Evolutionary conservation across 2,797 vertebrate genomes (phyloP), one percentile per base, ranked within the genome.

Genomic region (Novumbra hubbsi): DNA sequence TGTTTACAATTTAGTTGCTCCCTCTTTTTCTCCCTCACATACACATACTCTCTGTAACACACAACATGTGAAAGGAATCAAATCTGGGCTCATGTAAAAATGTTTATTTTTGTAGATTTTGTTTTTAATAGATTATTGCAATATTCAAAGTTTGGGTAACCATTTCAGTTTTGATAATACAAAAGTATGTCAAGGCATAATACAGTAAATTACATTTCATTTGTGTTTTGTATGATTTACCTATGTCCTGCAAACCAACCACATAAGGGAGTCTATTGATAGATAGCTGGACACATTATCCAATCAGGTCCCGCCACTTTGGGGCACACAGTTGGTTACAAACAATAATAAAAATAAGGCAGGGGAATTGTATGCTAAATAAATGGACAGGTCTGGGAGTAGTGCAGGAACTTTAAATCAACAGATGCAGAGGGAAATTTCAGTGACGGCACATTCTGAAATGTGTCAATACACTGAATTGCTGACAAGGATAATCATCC

Each of bases 91-190:
- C 38, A 16, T 83, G 78, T 78, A 45, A 76, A 45, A 7, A 24
- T 77, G 27, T 86, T 89, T 78, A 48, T 50, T 71, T 32, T 48
- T 48, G 41, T 63, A 76, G 70, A 71, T 49, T 76, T 67, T 64
- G 55, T 57, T 72, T 78, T 52, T 49, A 71, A 76, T 75, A 45
- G 76, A 75, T 82, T 84, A 83, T 84, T 89, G 72, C 83, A 88
- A 87, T 65, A 79, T 81, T 85, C 76, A 86, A 88, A 83, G 75
- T 81, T 27, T 77, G 80, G 34, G 30, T 81, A 50, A 72, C 55
- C 70, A 68, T 73, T 63, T 82, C 52, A 55, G 80, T 76, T 76
- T 79, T 77, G 74, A 82, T 66, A 83, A 87, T 90, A 91, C 78
- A 91, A 91, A 90, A 87, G 41, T 71, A 81, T 34, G 32, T 78